Conservation (phyloP, 2,888 invertebrate species). For the Ophraella communa region DNA sequence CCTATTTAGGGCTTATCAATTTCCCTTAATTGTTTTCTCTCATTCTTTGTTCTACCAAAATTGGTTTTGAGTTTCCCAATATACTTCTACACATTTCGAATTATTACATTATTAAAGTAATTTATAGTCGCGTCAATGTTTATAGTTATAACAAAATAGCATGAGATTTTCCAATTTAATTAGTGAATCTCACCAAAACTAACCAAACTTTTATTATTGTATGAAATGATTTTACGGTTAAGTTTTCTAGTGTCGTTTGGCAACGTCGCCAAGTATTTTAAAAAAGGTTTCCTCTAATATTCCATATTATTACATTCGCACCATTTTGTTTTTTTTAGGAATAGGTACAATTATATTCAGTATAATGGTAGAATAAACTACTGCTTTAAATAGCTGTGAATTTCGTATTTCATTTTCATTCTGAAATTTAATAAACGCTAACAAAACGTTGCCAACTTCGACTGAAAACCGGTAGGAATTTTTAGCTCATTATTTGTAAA, state of each 20-base stretch:
- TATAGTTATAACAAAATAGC: too few relatives aligned
- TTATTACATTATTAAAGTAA: too few relatives aligned
- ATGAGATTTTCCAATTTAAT: too few relatives aligned
- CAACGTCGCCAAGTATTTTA: constrained; percentile 20
- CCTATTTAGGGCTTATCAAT: too few relatives aligned
- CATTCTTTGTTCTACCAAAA: too few relatives aligned
- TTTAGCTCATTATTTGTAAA: background rate
- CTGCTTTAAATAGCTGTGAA: constrained; percentile 39
- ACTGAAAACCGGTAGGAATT: constrained; percentile 15
- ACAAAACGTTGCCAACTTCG: constrained; percentile 14
- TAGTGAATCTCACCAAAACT: background rate
- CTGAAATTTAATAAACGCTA: constrained; percentile 20
- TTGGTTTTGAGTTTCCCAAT: too few relatives aligned
- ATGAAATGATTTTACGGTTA: background rate
- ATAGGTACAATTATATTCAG: constrained; percentile 50
- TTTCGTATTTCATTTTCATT: constrained; percentile 35
- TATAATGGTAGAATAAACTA: constrained; percentile 53
- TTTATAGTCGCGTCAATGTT: too few relatives aligned
- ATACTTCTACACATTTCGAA: too few relatives aligned
- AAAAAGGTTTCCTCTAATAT: constrained; percentile 43
- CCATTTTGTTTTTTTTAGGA: constrained; percentile 51
- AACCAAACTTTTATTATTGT: background rate
- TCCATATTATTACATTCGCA: constrained; percentile 50
- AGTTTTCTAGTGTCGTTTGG: background rate
- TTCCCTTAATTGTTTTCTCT: too few relatives aligned